A percentile compares a stretch with the other conserved stretches of the same genome.
Evolutionary conservation across 2,113 vertebrate species (phyloP).

Genomic region (Alectura lathami): DNA sequence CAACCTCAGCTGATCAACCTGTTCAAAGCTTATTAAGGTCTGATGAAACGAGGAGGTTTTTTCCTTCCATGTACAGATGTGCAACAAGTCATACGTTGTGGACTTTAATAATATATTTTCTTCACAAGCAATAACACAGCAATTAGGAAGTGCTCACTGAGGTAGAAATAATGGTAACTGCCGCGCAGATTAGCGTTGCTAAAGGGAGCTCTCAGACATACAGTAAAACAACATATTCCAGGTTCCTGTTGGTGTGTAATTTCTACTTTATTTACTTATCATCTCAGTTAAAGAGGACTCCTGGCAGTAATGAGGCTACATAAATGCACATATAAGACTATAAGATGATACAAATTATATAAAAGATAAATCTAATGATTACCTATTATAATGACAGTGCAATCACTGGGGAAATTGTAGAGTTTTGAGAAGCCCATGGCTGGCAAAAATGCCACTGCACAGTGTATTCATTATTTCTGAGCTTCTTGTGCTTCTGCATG

Average conservation of each 20-base stretch:
- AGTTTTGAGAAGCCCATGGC: constrained; percentile 62
- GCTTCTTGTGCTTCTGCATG: constrained; percentile 64
- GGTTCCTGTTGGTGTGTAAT: constrained; percentile 79
- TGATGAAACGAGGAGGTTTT: constrained; percentile 68
- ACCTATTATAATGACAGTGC: constrained; percentile 77
- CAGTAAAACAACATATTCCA: constrained; percentile 79
- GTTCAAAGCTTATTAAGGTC: constrained; percentile 75
- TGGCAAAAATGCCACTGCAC: constrained; percentile 55
- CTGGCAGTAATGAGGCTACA: constrained; percentile 81
- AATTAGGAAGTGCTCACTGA: constrained; percentile 83
- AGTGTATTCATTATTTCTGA: constrained; percentile 75
- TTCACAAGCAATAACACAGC: constrained; percentile 81
- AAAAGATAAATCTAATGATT: constrained; percentile 83
- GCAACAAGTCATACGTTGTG: constrained; percentile 81
- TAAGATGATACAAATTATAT: constrained; percentile 79
- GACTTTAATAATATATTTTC: constrained; percentile 83
- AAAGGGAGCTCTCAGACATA: constrained; percentile 78
- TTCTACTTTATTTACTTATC: constrained; percentile 86
- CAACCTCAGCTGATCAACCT: constrained; percentile 61
- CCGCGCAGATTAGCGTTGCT: constrained; percentile 78
- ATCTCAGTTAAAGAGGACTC: constrained; percentile 81
- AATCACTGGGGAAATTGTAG: constrained; percentile 73
- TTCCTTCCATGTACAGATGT: constrained; percentile 52
- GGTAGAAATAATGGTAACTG: constrained; percentile 84
- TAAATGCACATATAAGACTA: constrained; percentile 72